Evolutionary conservation across 2,797 vertebrate species (phyloP).

Genomic region (Urophycis tenuis): DNA sequence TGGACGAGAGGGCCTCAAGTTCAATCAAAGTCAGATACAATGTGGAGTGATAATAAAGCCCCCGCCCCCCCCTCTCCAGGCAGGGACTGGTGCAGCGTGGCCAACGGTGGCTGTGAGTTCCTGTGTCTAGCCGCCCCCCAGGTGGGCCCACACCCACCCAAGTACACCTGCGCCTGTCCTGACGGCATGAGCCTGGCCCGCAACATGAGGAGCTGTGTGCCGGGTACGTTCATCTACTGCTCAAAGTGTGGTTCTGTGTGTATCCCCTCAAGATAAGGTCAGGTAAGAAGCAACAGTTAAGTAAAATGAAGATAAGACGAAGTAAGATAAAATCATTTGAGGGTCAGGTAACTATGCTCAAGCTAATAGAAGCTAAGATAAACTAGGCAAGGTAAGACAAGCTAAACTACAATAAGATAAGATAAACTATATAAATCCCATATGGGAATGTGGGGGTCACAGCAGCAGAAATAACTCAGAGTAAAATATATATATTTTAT

Average conservation of each 20-base stretch:
- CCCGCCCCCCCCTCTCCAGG: slow-evolving; percentile 54
- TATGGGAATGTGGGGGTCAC: no score
- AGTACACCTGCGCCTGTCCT: slow-evolving; percentile 83
- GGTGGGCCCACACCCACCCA: slow-evolving; percentile 74
- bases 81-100: slow-evolving; percentile 75
- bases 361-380: no score
- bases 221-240: slow-evolving; percentile 61
- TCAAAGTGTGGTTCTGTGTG: not conserved
- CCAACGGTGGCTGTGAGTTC: slow-evolving; percentile 79
- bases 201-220: slow-evolving; percentile 74
- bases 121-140: slow-evolving; percentile 85
- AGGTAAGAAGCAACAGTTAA: not conserved
- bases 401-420: not conserved
- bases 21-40: not conserved
- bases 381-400: no score
- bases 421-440: not conserved
- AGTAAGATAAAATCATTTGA: not conserved
- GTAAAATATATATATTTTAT: not conserved
- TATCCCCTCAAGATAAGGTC: not conserved
- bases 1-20: not conserved
- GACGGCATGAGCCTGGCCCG: slow-evolving; percentile 71
- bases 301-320: not conserved
- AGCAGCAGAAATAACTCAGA: not conserved
- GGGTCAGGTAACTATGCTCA: not conserved
- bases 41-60: not conserved